phyloP scores from a whole-genome alignment of 2,113 vertebrate species.

The Corythornis cristatus region DNA sequence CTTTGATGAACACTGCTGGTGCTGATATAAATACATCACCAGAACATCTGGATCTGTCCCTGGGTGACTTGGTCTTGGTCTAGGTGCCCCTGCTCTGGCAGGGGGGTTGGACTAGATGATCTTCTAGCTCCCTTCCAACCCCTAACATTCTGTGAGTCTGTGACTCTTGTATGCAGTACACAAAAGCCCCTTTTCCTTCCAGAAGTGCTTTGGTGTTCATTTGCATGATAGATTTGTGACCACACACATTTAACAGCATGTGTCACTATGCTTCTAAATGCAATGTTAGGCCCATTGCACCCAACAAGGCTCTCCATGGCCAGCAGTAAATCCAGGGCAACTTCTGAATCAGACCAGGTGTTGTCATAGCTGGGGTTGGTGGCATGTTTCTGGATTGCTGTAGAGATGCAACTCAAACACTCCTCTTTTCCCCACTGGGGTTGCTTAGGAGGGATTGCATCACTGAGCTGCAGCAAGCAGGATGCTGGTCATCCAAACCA shows the following conservation, averaged over 20 bases:
- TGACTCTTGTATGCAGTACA: not conserved
- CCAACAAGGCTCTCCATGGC: not conserved
- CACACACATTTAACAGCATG: not conserved
- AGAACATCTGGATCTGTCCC: not conserved
- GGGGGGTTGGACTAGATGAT: too few relatives aligned
- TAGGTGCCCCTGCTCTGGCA: too few relatives aligned
- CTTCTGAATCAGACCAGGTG: not conserved
- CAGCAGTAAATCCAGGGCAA: not conserved
- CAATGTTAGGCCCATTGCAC: not conserved
- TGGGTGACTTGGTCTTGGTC: too few relatives aligned
- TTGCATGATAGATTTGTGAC: not conserved
- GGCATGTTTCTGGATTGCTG: not conserved
- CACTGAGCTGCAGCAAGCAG: not conserved
- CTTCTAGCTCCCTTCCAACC: too few relatives aligned
- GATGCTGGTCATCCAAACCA: accelerated
- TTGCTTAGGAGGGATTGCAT: not conserved
- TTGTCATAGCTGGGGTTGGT: not conserved
- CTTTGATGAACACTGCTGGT: constrained; percentile 8
- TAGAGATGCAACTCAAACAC: not conserved
- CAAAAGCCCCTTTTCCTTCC: not conserved
- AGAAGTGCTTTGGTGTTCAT: not conserved
- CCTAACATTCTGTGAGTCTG: too few relatives aligned
- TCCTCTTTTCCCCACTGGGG: not conserved
- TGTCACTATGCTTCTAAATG: not conserved
- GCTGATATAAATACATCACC: not conserved